Evolutionary conservation across 2,797 vertebrate genomes (phyloP).

Genomic region (Parambassis ranga): DNA sequence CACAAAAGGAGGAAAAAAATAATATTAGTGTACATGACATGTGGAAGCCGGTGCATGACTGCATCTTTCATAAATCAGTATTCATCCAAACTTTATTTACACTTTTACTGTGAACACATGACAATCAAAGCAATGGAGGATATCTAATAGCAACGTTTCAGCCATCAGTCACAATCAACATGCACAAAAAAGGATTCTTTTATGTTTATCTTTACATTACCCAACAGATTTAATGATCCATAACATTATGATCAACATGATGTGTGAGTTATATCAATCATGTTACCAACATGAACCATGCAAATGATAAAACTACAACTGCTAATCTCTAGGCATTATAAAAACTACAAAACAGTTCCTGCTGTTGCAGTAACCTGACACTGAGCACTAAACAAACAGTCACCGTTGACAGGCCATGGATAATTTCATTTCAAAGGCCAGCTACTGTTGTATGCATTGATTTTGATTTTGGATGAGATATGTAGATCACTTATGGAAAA

Average conservation of each 20-base stretch:
- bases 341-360: not conserved
- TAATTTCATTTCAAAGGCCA: not conserved
- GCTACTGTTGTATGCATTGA: not conserved
- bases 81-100: not conserved
- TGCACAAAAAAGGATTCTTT: not conserved
- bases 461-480: not conserved
- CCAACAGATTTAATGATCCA: too few species aligned
- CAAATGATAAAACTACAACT: too few species aligned
- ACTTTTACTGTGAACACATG: not conserved
- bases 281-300: too few species aligned
- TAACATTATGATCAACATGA: too few species aligned
- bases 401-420: not conserved
- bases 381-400: slow-evolving; percentile 4
- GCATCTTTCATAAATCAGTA: too few species aligned
- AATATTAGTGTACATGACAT: too few species aligned
- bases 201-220: too few species aligned
- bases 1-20: too few species aligned
- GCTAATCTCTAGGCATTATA: not conserved
- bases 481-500: not conserved
- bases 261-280: too few species aligned
- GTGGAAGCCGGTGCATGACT: too few species aligned
- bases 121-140: not conserved
- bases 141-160: too few species aligned
- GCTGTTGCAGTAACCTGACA: not conserved
- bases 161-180: too few species aligned